Evolutionary conservation across 92 coral and sea anemone genomes (phyloP).

Genomic region (Siderastrea siderea): DNA sequence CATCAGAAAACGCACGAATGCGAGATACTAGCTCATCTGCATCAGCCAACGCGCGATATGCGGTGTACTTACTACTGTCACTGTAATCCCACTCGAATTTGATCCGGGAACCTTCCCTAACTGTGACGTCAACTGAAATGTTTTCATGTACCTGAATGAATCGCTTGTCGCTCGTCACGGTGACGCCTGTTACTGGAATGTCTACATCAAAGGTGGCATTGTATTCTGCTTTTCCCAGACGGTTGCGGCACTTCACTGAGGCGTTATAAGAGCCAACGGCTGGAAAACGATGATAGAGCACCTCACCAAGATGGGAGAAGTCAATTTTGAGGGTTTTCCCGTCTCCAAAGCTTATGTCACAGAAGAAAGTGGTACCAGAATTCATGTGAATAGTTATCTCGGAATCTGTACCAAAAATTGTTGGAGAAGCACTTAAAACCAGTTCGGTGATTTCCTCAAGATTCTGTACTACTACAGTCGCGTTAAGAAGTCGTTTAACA

Average conservation of each 20-base stretch:
- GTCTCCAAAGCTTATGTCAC: slow-evolving; percentile 87
- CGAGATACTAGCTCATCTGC: slow-evolving; percentile 59
- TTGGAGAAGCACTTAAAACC: slow-evolving; percentile 60
- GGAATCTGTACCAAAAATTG: slow-evolving; percentile 73
- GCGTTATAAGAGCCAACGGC: slow-evolving; percentile 77
- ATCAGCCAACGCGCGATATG: slow-evolving; percentile 43
- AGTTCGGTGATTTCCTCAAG: slow-evolving; percentile 72
- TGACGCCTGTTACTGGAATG: slow-evolving; percentile 74
- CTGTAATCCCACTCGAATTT: slow-evolving; percentile 68
- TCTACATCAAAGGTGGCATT: slow-evolving; percentile 74
- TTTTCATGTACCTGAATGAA: slow-evolving; percentile 78
- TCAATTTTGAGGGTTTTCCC: slow-evolving; percentile 69
- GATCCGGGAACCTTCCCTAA: slow-evolving; percentile 82
- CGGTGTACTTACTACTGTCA: slow-evolving; percentile 53
- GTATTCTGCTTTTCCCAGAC: slow-evolving; percentile 69
- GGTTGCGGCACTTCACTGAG: slow-evolving; percentile 76
- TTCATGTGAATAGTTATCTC: slow-evolving; percentile 62
- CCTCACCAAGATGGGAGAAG: slow-evolving; percentile 62
- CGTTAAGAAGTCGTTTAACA: slow-evolving; percentile 73
- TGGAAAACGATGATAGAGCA: slow-evolving; percentile 64
- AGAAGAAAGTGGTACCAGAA: slow-evolving; percentile 79
- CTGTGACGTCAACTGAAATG: slow-evolving; percentile 66
- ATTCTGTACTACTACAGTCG: slow-evolving; percentile 78
- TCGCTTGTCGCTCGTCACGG: slow-evolving; percentile 53
- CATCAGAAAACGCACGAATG: slow-evolving; percentile 68